These are phyloP conservation scores for Threskiornis aethiopicus DNA, from an alignment of 2,797 vertebrate species.

Conservation along the genomic window DNA sequence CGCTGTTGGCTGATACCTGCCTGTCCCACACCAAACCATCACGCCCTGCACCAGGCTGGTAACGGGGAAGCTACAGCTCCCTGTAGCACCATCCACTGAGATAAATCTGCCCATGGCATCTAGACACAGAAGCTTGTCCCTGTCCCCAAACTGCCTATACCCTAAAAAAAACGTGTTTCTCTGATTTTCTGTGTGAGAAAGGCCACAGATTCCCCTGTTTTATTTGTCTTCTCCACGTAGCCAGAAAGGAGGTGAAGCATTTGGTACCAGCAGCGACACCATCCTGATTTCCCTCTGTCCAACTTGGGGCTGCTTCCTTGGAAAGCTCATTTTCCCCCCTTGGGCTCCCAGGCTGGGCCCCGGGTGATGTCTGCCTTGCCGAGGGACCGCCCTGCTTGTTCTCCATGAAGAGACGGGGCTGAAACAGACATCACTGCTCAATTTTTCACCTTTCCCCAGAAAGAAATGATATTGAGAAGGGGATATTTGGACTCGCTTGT, in stretches of 20 bases:
- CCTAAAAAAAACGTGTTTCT: fast-evolving
- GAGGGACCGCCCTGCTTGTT: not conserved
- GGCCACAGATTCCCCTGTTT: not conserved
- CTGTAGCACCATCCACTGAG: not conserved
- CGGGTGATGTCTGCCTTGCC: not conserved
- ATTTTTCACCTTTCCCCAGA: not conserved
- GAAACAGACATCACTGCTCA: not conserved
- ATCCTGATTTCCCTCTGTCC: not conserved
- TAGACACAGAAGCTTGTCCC: not conserved
- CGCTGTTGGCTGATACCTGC: not conserved
- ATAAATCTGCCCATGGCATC: not conserved
- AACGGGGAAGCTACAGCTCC: not conserved
- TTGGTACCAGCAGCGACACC: not conserved
- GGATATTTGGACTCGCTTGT: not conserved
- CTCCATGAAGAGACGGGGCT: not conserved
- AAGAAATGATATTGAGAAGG: not conserved
- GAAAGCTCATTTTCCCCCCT: not conserved
- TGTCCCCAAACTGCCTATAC: not conserved
- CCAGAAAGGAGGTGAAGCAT: not conserved
- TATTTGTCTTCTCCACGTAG: not conserved
- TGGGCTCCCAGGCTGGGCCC: not conserved
- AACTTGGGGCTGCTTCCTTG: not conserved
- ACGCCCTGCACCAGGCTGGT: not conserved
- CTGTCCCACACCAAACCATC: not conserved
- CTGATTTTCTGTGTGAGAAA: not conserved